Conservation (phyloP, 2,797 vertebrate species). For the Sebastes itinus region DNA sequence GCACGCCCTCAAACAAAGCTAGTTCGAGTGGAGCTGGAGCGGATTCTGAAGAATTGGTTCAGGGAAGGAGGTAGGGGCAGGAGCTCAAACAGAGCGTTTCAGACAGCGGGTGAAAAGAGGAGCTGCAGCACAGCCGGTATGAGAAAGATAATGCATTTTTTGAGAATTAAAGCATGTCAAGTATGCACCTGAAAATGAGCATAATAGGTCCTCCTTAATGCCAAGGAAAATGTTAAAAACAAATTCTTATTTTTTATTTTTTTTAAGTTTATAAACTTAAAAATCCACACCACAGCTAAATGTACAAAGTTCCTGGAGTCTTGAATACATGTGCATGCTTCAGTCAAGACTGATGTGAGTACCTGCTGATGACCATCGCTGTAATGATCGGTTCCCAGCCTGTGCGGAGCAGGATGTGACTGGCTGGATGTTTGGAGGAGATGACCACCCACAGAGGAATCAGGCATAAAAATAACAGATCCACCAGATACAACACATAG, state of each 20-base stretch:
- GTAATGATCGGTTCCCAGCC: slow-evolving; percentile 96
- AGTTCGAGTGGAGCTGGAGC: too few species aligned
- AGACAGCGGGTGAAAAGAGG: too few species aligned
- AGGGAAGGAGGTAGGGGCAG: too few species aligned
- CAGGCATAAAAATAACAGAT: slow-evolving; percentile 87
- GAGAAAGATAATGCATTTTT: too few species aligned
- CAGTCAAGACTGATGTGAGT: not conserved
- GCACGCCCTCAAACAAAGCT: too few species aligned
- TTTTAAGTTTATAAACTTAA: not conserved
- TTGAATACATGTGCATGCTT: not conserved
- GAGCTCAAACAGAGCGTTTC: too few species aligned
- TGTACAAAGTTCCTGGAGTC: not conserved
- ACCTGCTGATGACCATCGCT: slow-evolving; percentile 97
- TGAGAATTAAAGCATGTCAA: too few species aligned
- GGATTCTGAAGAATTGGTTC: too few species aligned
- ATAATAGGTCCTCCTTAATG: not conserved
- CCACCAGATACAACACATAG: slow-evolving; percentile 90
- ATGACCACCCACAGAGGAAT: slow-evolving; percentile 92
- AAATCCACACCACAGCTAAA: not conserved
- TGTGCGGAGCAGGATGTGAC: slow-evolving; percentile 88
- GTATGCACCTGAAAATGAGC: too few species aligned
- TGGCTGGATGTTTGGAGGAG: slow-evolving; percentile 90
- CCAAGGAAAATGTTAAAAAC: not conserved
- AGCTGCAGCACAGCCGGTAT: too few species aligned
- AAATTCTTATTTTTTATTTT: not conserved